Evolutionary conservation across 2,797 vertebrate genomes (phyloP).

Genomic region (Cottoperca gobio): DNA sequence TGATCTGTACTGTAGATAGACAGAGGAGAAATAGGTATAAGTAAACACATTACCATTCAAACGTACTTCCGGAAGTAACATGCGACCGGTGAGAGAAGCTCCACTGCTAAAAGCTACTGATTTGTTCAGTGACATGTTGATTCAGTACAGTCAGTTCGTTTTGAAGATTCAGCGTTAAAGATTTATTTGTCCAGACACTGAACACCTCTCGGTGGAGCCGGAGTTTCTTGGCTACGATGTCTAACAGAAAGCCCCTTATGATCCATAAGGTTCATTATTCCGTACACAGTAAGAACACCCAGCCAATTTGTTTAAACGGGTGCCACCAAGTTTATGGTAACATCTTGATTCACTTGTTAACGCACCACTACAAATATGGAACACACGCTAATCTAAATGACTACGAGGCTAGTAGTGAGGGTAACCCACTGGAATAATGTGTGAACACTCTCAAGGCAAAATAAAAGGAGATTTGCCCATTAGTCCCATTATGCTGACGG

Average conservation of each 20-base stretch:
- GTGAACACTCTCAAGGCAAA: background rate
- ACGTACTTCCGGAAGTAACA: no score
- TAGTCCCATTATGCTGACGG: background rate
- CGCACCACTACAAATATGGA: background rate
- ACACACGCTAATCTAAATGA: background rate
- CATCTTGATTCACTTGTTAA: background rate
- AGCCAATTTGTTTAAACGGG: background rate
- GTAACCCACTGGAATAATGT: background rate
- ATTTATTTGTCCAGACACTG: background rate
- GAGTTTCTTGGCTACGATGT: background rate
- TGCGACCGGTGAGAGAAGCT: no score
- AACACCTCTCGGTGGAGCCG: background rate
- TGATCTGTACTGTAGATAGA: no score
- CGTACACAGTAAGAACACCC: background rate
- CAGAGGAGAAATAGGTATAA: no score
- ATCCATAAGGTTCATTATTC: background rate
- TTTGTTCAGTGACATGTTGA: no score
- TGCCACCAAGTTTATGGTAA: background rate
- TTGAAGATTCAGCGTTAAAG: background rate
- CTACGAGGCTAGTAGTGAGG: background rate
- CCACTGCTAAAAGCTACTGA: no score
- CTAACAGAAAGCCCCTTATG: background rate
- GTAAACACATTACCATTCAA: no score
- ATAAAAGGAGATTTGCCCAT: background rate
- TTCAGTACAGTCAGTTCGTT: no score